Evolutionary conservation across 2,113 vertebrate species (phyloP), one percentile per base, ranked within the genome.

Genomic region (Aplodontia rufa): DNA sequence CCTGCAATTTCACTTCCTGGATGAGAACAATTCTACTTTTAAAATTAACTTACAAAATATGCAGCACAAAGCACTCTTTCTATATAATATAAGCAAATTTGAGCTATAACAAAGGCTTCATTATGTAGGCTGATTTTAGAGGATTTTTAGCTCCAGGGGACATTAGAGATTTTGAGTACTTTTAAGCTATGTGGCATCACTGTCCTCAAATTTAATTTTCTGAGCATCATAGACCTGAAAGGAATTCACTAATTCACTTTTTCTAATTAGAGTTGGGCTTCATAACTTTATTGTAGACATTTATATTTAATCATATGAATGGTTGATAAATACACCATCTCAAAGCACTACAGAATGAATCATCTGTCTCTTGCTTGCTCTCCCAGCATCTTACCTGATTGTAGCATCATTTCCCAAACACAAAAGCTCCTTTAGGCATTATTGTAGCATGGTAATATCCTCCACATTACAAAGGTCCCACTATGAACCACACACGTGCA

Each of bases 121-220:
- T 97, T 97, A 96, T 96, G 96, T 96, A 84, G 89, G 87, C 84
- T 91, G 96, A 96, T 96, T 97, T 97, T 95, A 95, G 74, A 96
- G 90, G 93, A 96, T 95, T 95, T 97, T 94, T 93, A 97, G 95
- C 96, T 97, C 90, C 71, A 81, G 96, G 95, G 95, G 76, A 97
- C 92, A 96, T 93, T 78, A 97, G 97, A 95, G 80, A 97, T 90
- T 96, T 96, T 93, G 90, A 96, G 87, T 84, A 87, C 87, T n/a
- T 93, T 96, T 94, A 96, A 97, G 97, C 84, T 95, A 90, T 55
- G 72, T 93, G 92, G 87, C 79, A 96, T 95, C 92, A 91, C 53
- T 97, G 71, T 97, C 95, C 76, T 90, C 91, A 97, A 97, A 97
- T 93, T 95, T 97, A 96, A 97, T 98, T 97, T 97, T 96, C 94